Percentiles rank a stretch among this genome's conserved stretches.
phyloP scores from a whole-genome alignment of 2,113 vertebrate species.

The Trematocara stigmaticum region DNA sequence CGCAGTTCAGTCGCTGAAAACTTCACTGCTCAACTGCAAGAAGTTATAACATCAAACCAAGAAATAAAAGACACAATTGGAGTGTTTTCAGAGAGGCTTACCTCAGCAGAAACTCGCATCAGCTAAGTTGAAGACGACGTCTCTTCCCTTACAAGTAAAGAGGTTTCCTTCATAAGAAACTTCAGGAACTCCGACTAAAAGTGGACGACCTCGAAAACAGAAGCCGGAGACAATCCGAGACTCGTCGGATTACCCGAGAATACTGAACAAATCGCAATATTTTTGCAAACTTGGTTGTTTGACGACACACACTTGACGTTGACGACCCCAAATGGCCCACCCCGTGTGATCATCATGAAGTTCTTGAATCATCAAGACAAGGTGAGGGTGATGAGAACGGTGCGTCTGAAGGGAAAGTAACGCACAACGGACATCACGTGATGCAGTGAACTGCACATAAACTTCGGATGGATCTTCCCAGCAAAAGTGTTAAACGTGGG shows the following conservation, averaged over 20 bases:
- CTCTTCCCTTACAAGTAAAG: not conserved
- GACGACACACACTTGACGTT: no score
- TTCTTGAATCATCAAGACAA: no score
- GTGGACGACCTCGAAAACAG: not conserved
- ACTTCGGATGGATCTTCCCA: no score
- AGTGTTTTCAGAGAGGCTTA: not conserved
- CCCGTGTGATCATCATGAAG: no score
- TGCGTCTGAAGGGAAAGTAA: no score
- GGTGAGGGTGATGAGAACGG: no score
- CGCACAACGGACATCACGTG: no score
- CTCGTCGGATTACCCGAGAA: rapidly evolving
- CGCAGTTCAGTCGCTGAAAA: not conserved
- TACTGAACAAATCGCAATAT: not conserved
- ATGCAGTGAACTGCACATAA: rapidly evolving
- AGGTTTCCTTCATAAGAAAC: not conserved
- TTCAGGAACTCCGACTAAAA: not conserved
- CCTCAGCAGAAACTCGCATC: not conserved
- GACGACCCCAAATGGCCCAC: no score
- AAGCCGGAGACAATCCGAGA: not conserved
- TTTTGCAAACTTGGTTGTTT: not conserved
- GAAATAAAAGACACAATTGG: not conserved
- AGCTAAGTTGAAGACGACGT: not conserved
- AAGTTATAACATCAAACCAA: not conserved
- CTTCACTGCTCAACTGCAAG: not conserved
- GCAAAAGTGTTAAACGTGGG: no score